These are phyloP conservation scores for Telmatherina bonti DNA, from an alignment of 2,797 vertebrate genomes.

Conservation along the genomic window DNA sequence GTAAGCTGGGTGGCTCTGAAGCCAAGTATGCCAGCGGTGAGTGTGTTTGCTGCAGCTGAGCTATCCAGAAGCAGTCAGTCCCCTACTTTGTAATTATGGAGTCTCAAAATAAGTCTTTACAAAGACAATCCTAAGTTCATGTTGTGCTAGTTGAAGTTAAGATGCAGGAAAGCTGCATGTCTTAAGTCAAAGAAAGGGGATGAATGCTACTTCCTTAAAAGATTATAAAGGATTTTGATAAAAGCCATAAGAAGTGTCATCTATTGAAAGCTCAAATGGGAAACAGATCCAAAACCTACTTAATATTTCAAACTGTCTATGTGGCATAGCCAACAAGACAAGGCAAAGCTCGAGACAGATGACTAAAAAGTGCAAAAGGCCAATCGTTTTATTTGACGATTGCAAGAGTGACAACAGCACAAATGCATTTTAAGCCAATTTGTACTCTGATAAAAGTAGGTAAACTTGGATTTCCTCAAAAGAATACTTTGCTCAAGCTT, in stretches of 20 bases:
- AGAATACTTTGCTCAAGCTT: slow-evolving; percentile 60
- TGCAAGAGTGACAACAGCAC: not conserved
- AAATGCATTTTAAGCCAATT: slow-evolving; percentile 3
- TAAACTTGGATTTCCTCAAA: slow-evolving; percentile 58
- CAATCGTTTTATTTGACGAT: not conserved
- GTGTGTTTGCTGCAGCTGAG: slow-evolving; percentile 59
- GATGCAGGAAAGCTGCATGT: slow-evolving; percentile 22
- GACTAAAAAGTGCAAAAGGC: not conserved
- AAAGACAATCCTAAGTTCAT: slow-evolving; percentile 40
- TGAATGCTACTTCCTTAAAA: slow-evolving; percentile 5
- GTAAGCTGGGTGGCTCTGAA: slow-evolving; percentile 35
- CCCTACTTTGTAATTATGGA: slow-evolving; percentile 88
- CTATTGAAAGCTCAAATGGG: not conserved
- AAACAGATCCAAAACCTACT: slow-evolving; percentile 3
- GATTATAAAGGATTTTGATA: slow-evolving; percentile 8
- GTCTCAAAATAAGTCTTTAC: slow-evolving; percentile 84
- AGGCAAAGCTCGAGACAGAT: not conserved
- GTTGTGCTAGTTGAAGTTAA: slow-evolving; percentile 44
- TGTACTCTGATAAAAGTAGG: slow-evolving; percentile 20
- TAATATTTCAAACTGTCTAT: slow-evolving; percentile 4
- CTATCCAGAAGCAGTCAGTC: slow-evolving; percentile 60
- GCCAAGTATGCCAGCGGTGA: slow-evolving; percentile 42
- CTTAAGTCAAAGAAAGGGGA: slow-evolving; percentile 8
- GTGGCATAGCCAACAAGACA: not conserved
- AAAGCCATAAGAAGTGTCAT: slow-evolving; percentile 11